Conservation (phyloP, 2,797 vertebrate species). For the Sebastes nivosus region DNA sequence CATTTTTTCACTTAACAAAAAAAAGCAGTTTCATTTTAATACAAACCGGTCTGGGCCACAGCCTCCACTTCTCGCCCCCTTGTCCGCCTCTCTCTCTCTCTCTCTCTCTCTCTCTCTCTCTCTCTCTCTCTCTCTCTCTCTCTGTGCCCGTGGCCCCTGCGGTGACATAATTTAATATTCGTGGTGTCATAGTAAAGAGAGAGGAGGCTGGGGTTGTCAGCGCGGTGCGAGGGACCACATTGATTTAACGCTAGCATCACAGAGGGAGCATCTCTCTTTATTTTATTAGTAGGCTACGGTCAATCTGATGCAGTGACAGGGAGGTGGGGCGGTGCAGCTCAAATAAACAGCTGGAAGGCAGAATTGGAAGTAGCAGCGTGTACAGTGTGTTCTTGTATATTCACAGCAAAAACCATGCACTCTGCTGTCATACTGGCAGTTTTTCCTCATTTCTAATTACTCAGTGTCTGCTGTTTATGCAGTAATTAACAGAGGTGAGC, state of each 20-base stretch:
- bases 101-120: too few relatives aligned
- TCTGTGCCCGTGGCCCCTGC: slow-evolving; percentile 37
- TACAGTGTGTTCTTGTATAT: slow-evolving; percentile 12
- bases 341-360: slow-evolving; percentile 50
- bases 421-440: neutral
- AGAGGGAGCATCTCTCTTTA: slow-evolving; percentile 75
- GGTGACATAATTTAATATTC: slow-evolving; percentile 80
- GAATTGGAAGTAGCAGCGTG: slow-evolving; percentile 2
- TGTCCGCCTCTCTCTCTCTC: neutral
- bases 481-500: slow-evolving; percentile 32
- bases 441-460: slow-evolving; percentile 35
- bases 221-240: slow-evolving; percentile 52
- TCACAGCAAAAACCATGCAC: neutral
- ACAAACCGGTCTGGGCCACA: neutral
- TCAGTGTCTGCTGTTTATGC: slow-evolving; percentile 14
- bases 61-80: slow-evolving; percentile 17
- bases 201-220: slow-evolving; percentile 78
- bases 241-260: slow-evolving; percentile 80
- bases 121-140: neutral
- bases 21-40: slow-evolving; percentile 47
- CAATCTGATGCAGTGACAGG: slow-evolving; percentile 71
- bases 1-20: slow-evolving; percentile 15
- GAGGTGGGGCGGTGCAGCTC: slow-evolving; percentile 48
- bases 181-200: slow-evolving; percentile 79
- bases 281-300: slow-evolving; percentile 74